phyloP scores from a whole-genome alignment of 2,113 vertebrate species.

The Smithornis capensis region DNA sequence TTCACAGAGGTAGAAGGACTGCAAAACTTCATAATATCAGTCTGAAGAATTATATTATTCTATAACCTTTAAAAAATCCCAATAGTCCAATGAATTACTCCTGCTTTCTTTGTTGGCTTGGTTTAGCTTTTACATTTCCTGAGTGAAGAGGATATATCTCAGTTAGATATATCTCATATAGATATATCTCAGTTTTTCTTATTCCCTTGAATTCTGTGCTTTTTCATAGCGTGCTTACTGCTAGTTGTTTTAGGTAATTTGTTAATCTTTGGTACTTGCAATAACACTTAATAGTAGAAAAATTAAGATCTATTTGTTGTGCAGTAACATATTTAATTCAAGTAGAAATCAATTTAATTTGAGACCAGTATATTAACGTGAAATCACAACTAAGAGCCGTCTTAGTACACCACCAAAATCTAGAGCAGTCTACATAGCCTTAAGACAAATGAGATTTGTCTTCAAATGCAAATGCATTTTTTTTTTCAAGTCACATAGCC shows the following conservation, averaged over 20 bases:
- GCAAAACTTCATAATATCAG: background rate
- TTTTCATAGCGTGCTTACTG: accelerated
- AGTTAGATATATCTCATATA: too few species aligned
- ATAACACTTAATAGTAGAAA: background rate
- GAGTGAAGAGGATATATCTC: too few species aligned
- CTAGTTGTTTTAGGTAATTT: background rate
- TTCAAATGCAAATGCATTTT: background rate
- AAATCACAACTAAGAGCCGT: background rate
- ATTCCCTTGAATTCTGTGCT: background rate
- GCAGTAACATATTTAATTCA: background rate
- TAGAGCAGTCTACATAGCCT: background rate
- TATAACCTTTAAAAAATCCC: background rate
- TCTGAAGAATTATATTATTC: background rate
- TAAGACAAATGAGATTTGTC: background rate
- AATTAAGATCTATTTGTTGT: background rate
- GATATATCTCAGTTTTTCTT: background rate
- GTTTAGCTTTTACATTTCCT: background rate
- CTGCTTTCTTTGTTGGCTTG: background rate
- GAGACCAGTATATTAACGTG: background rate
- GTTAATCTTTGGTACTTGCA: background rate
- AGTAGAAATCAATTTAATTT: background rate
- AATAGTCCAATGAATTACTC: background rate
- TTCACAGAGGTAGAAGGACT: background rate
- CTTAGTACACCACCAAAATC: background rate
- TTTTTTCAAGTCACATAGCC: background rate